These are phyloP conservation scores for Coenobita brevimanus DNA, from an alignment of 1,140 invertebrate species.

Conservation along the genomic window DNA sequence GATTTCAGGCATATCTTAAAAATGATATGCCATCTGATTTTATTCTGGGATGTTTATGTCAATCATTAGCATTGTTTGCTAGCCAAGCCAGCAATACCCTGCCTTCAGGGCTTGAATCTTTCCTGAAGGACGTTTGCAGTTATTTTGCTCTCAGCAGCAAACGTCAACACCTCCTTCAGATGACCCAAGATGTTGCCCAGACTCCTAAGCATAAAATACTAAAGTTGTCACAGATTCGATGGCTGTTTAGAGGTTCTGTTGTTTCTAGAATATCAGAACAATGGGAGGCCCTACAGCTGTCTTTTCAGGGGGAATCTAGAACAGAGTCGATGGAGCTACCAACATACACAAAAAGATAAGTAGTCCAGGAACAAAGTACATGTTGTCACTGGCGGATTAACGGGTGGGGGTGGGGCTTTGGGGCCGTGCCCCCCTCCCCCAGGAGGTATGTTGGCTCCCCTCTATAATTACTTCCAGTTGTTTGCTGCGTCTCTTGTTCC, in stretches of 20 bases:
- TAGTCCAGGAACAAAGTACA: background rate
- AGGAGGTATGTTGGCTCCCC: too few species aligned
- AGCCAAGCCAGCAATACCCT: conserved; percentile 31
- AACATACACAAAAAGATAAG: background rate
- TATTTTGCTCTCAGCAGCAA: conserved; percentile 30
- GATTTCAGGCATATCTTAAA: conserved; percentile 32
- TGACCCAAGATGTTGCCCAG: conserved; percentile 17
- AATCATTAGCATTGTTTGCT: conserved; percentile 53
- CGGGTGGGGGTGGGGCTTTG: too few species aligned
- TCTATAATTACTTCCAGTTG: too few species aligned
- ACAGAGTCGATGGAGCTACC: background rate
- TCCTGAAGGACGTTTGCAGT: background rate
- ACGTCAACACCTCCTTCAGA: background rate
- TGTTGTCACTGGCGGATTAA: too few species aligned
- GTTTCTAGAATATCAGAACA: conserved; percentile 15
- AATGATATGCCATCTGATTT: conserved; percentile 4
- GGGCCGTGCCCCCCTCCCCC: too few species aligned
- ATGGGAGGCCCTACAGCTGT: background rate
- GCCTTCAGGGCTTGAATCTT: background rate
- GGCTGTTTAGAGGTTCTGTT: background rate
- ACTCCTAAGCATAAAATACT: conserved; percentile 31
- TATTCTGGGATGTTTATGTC: conserved; percentile 60
- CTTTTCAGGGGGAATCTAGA: conserved; percentile 10
- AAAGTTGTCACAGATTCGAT: conserved; percentile 23
- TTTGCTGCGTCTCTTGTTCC: too few species aligned